These are phyloP conservation scores for Odocoileus virginianus DNA, from an alignment of 2,113 vertebrate genomes.

Conservation along the genomic window DNA sequence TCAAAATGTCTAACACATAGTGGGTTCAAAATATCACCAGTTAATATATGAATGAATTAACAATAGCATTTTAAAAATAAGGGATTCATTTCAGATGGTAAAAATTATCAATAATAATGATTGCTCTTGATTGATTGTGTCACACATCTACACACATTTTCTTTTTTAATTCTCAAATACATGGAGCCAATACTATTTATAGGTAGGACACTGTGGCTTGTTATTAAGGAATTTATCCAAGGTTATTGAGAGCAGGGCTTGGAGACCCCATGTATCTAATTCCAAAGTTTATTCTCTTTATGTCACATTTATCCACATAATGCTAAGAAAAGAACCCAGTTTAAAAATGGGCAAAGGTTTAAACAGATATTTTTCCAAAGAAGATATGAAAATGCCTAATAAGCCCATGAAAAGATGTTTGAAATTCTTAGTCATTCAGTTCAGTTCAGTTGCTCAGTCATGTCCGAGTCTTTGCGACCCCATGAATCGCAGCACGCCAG, in stretches of 20 bases:
- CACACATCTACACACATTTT: not conserved
- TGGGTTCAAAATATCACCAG: not conserved
- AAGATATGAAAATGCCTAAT: not conserved
- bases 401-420: not conserved
- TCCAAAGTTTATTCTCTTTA: slow-evolving; percentile 24
- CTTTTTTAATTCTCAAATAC: not conserved
- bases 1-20: not conserved
- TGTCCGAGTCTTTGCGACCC: too few species aligned
- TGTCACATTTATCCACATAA: not conserved
- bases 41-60: slow-evolving; percentile 6
- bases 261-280: not conserved
- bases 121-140: not conserved
- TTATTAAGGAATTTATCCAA: not conserved
- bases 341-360: not conserved
- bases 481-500: too few species aligned
- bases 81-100: not conserved
- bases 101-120: not conserved
- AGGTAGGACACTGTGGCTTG: not conserved
- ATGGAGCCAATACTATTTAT: not conserved
- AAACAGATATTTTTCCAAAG: not conserved
- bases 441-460: too few species aligned
- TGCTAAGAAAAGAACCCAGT: not conserved
- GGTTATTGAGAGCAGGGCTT: not conserved
- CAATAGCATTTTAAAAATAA: not conserved
- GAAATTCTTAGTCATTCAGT: not conserved